Evolutionary conservation across 2,113 vertebrate species (phyloP), one percentile per base, ranked within the genome.

Genomic region (Thamnaconus septentrionalis): DNA sequence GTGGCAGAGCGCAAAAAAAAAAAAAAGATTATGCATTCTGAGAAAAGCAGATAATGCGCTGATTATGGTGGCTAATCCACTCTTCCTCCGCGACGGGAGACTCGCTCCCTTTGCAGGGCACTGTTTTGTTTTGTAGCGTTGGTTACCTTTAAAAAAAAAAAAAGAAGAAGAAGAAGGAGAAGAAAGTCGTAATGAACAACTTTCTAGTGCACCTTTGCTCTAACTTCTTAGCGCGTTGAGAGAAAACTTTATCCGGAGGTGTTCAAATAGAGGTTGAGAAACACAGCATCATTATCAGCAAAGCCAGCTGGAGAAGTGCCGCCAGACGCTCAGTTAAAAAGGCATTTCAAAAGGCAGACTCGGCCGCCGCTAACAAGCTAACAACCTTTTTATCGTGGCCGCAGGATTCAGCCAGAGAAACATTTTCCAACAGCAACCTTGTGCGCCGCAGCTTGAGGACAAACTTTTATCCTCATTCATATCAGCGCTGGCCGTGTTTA

Each of bases 401-500:
- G 57, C 7, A 46, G 50, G 56, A 47, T 59, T 44, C 43, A 51
- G 43, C 5, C 51, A 2, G 18, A 31, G 0, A 8, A 56, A 0
- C 41, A 54, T 11, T 59, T 74, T 64, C 70, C 41, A 44, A 18
- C 4, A 41, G 52, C 59, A 67, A 55, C 59, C 41, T 46, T 42
- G 12, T 5, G 41, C 7, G 43, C 50, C 9, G 40, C 43, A 69
- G 54, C 64, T 56, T 56, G 57, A 61, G 53, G 12, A 50, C 41
- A 42, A 41, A n/a, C 41, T 71, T 81, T 71, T 45, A 61, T 68
- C 68, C 71, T 53, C 60, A 83, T 69, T 79, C 78, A 56, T 12
- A 52, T 45, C 54, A 62, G 41, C 47, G 50, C 62, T 56, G 7
- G 4, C 41, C 69, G 60, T 73, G 60, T 78, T 79, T 85, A 79